Conservation (phyloP, 2,113 vertebrate genomes). For the Vulpes ferrilata region DNA sequence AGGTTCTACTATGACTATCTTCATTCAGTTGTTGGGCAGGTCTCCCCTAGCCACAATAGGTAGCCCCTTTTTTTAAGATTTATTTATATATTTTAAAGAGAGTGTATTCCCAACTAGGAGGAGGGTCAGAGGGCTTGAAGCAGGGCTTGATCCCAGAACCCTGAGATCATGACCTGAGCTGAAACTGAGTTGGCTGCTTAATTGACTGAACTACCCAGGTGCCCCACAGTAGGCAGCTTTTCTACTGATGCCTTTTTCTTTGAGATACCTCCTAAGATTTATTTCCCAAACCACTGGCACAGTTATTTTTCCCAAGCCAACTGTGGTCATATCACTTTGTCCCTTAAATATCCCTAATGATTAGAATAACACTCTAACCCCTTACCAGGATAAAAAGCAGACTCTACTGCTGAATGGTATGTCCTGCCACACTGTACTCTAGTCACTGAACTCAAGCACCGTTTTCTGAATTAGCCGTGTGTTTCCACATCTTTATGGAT, state of each 20-base stretch:
- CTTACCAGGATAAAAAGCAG: not conserved
- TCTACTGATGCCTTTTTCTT: not conserved
- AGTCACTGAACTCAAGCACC: not conserved
- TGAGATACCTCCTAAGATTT: not conserved
- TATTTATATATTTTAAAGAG: not conserved
- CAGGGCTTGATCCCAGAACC: not conserved
- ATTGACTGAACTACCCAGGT: not conserved
- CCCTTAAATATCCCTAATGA: not conserved
- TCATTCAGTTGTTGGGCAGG: not conserved
- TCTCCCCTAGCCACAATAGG: rapidly evolving
- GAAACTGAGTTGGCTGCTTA: not conserved
- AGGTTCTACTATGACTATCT: too few relatives aligned
- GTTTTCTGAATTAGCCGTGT: not conserved
- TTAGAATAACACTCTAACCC: not conserved
- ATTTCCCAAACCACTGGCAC: not conserved
- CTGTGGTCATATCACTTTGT: not conserved
- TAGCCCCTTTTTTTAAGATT: not conserved
- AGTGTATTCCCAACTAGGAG: not conserved
- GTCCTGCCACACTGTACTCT: not conserved
- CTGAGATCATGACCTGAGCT: not conserved
- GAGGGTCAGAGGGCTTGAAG: not conserved
- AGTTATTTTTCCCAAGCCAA: not conserved
- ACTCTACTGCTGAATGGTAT: not conserved
- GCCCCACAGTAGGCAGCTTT: not conserved
- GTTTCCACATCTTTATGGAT: not conserved